phyloP scores from a whole-genome alignment of 2,888 invertebrate genomes.

The Apodemia mormo region DNA sequence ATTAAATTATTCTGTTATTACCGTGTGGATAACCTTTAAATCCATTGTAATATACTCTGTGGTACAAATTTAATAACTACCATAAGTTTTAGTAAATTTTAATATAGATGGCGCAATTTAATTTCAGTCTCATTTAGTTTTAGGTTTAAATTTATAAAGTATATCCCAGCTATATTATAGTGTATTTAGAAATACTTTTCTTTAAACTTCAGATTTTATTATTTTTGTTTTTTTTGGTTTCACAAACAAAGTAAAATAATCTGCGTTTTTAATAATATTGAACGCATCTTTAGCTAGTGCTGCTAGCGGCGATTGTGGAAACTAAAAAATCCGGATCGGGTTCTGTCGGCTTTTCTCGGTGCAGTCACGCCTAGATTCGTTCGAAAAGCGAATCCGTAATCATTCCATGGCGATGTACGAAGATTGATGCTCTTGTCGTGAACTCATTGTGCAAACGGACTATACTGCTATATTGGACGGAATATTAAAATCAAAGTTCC shows the following conservation, averaged over 20 bases:
- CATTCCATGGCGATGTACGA: slow-evolving; percentile 79
- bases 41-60: background rate
- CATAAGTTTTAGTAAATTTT: background rate
- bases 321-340: slow-evolving; percentile 50
- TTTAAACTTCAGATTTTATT: too few relatives aligned
- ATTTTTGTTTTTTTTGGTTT: too few relatives aligned
- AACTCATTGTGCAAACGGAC: slow-evolving; percentile 70
- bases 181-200: too few relatives aligned
- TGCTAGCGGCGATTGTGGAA: slow-evolving; percentile 48
- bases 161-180: too few relatives aligned
- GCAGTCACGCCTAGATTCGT: slow-evolving; percentile 81
- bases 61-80: background rate
- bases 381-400: slow-evolving; percentile 77
- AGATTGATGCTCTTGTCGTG: slow-evolving; percentile 80
- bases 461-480: slow-evolving; percentile 67
- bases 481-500: slow-evolving; percentile 64
- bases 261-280: slow-evolving; percentile 29
- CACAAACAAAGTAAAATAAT: background rate
- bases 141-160: too few relatives aligned
- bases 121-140: too few relatives aligned
- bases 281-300: slow-evolving; percentile 50
- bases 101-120: background rate
- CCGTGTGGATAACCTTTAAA: background rate
- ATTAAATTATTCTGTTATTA: background rate
- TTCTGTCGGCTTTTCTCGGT: slow-evolving; percentile 65